Base-by-base conservation (phyloP, 2,797 vertebrate genomes). In the Lepilemur ruficaudatus region DNA sequence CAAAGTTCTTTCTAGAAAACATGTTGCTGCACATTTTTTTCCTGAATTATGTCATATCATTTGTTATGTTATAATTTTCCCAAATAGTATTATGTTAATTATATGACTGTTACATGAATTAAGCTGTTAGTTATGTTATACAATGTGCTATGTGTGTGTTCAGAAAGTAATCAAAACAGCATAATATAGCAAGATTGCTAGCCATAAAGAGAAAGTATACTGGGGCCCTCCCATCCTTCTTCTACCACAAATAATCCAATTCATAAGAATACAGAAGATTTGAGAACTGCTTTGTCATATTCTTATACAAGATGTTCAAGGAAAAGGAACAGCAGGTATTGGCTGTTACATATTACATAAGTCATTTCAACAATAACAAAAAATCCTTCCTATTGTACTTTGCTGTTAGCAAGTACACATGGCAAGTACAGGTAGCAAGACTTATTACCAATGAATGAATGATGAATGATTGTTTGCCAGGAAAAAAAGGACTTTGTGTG, bases 1-100 rank as follows among this genome's bases (percentile, higher is more conserved):
- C 32, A 57, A 91, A 43, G 23, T 89, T 67, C 41, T 85, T 92
- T 94, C 63, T 61, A 67, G 28, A 93, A 97, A 81, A 88, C 41
- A 65, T n/a, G n/a, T 52, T 91, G 32, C 5, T 90, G 30, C 69
- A 20, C 23, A 43, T 80, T 7, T 88, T 92, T 84, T 43, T 63
- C 61, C 52, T 89, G 55, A 95, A 52, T 90, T 80, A 46, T 50
- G 46, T 43, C 32, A 90, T 73, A 61, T 63, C 8, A 79, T 61
- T 52, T 41, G 22, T 38, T 63, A 78, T 20, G 30, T 38, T 76
- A 91, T 25, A 87, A 83, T 79, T 67, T 61, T 7, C 18, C 25
- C 55, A 87, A 48, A 46, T n/a, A n/a, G 8, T 30, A 46, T 50
- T 67, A 91, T 70, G 38, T 43, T 93, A 81, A 83, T 69, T 92